These are phyloP conservation scores for Standfussiana lucernea DNA, from an alignment of 2,888 invertebrate genomes.

Conservation along the genomic window DNA sequence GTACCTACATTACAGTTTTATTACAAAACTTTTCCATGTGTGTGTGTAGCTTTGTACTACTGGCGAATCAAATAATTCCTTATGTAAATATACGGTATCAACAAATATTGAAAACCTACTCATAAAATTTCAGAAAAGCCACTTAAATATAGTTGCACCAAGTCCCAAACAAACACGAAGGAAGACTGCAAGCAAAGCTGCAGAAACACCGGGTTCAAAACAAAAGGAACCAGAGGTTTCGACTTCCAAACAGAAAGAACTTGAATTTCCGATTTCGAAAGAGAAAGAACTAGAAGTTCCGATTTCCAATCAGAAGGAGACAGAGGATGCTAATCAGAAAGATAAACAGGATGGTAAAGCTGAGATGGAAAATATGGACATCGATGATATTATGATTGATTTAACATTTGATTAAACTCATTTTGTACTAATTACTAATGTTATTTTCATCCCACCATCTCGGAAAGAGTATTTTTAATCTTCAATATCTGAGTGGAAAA, in stretches of 20 bases:
- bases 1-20: background rate
- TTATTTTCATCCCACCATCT: too few species aligned
- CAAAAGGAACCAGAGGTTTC: constrained; percentile 31
- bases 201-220: constrained; percentile 46
- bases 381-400: constrained; percentile 77
- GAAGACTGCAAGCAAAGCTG: constrained; percentile 68
- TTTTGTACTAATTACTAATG: too few species aligned
- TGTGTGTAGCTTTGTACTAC: too few species aligned
- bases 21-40: too few species aligned
- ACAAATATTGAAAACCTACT: background rate
- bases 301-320: constrained; percentile 21
- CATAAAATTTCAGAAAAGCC: constrained; percentile 59
- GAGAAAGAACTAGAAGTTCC: constrained; percentile 23
- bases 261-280: constrained; percentile 18
- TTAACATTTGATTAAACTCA: constrained; percentile 77
- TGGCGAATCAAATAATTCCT: too few species aligned
- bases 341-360: constrained; percentile 19
- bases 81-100: background rate
- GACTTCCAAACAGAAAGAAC: constrained; percentile 10
- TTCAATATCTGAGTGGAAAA: too few species aligned
- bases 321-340: constrained; percentile 4
- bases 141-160: constrained; percentile 51
- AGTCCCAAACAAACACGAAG: constrained; percentile 75
- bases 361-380: constrained; percentile 53
- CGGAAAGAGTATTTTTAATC: too few species aligned